A percentile compares a stretch with the other conserved stretches of the same genome.
These are phyloP conservation scores for Plodia interpunctella DNA, from an alignment of 1,140 invertebrate genomes.

Conservation along the genomic window DNA sequence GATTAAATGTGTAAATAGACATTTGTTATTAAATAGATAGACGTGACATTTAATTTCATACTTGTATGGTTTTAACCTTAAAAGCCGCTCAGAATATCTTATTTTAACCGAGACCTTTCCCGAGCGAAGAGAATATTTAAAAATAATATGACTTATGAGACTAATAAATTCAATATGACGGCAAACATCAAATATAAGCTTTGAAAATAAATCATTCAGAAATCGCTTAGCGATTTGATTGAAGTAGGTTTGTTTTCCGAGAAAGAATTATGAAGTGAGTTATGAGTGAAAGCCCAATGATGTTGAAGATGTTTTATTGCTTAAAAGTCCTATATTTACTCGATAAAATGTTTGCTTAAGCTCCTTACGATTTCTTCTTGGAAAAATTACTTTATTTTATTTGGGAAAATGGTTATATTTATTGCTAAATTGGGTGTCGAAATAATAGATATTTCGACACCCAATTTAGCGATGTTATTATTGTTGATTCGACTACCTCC, in stretches of 20 bases:
- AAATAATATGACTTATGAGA: no score
- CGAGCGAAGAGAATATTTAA: no score
- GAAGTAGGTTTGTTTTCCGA: neutral
- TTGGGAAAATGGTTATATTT: no score
- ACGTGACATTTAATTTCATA: no score
- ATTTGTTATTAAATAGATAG: no score
- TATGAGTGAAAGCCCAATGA: neutral
- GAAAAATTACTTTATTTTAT: neutral
- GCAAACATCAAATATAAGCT: neutral
- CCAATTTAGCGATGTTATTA: neutral
- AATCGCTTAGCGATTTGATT: constrained; percentile 2
- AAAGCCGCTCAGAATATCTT: no score
- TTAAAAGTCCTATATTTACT: neutral
- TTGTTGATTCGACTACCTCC: neutral
- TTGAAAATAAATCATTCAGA: neutral
- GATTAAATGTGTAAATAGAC: no score
- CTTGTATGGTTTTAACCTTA: no score
- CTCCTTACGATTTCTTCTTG: neutral
- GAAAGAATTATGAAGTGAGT: neutral
- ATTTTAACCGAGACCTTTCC: no score
- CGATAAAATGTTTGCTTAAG: neutral
- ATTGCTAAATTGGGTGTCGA: no score
- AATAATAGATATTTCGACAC: neutral
- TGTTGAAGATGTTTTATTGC: neutral
- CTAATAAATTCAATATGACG: neutral